phyloP scores from a whole-genome alignment of 30 jellyfish, hydroid and myxozoan genomes.

The Cassiopea andromeda region DNA sequence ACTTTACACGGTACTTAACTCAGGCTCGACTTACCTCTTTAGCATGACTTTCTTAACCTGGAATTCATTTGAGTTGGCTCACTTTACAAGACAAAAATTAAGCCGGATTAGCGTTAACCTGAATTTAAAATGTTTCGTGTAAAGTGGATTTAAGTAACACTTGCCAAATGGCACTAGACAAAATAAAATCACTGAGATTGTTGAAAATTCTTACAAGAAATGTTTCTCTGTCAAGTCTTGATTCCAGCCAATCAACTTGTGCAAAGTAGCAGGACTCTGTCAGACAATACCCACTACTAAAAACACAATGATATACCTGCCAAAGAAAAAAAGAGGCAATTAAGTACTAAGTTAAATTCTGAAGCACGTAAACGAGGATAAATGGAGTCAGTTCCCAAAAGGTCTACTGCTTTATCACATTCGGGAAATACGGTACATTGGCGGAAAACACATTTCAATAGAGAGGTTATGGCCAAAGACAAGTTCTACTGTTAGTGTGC shows the following conservation, averaged over 20 bases:
- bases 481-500: too few relatives aligned
- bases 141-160: neutral
- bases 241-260: slow-evolving; percentile 53
- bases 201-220: neutral
- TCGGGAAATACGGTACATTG: too few relatives aligned
- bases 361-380: too few relatives aligned
- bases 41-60: slow-evolving; percentile 5
- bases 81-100: neutral
- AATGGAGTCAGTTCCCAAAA: too few relatives aligned
- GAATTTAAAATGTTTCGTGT: neutral
- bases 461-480: too few relatives aligned
- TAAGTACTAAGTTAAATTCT: neutral
- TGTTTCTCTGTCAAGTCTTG: slow-evolving; percentile 24
- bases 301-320: slow-evolving; percentile 61
- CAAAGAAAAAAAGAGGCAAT: neutral
- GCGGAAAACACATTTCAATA: too few relatives aligned
- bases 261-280: slow-evolving; percentile 67
- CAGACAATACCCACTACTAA: slow-evolving; percentile 67
- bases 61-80: slow-evolving; percentile 2
- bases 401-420: too few relatives aligned
- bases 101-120: slow-evolving; percentile 12
- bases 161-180: neutral
- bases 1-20: slow-evolving; percentile 10
- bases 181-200: neutral
- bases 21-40: slow-evolving; percentile 16